Evolutionary conservation across 2,797 vertebrate genomes (phyloP), one percentile per base, ranked within the genome.

Genomic region (Alosa sapidissima): DNA sequence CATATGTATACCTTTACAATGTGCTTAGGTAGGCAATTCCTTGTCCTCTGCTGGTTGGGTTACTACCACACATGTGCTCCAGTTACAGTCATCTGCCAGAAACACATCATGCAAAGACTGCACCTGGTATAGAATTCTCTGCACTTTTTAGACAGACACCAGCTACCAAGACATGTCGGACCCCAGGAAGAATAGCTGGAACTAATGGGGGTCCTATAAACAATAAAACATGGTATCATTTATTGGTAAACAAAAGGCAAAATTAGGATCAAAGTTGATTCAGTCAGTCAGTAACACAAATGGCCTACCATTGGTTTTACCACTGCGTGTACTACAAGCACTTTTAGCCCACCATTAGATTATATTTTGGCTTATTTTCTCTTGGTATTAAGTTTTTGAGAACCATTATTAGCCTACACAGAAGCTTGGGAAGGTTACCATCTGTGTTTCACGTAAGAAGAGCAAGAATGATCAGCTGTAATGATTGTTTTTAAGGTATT

Each of bases 11-110:
- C 41, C 52, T 78, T 55, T 47, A 49, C 58, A 87, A 87, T 84
- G 83, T 87, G 83, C 86, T 85, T 87, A 83, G 68, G 48, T 48
- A 16, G 81, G 85, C 62, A 72, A 60, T 84, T 86, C 78, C 68
- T 65, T 83, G 60, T 36, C 84, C 85, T 82, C 81, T 78, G 84
- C 52, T 24, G 84, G 84, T 88, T 88, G 81, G 81, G 82, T 88
- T 87, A 84, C 84, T 87, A 75, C 41, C 28, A 82, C 86, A 78
- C 52, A 81, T 68, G 68, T 65, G 45, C 82, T 86, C 84, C 51
- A 81, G 86, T 88, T 85, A 72, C 89, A 48, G 28, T 55, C 81
- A 47, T 54, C 81, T 86, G 81, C 82, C 83, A 81, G 72, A 4
- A 51, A 28, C 7, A 36, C 82, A 55, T 54, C 54, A 58, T 49